Evolutionary conservation across 2,113 vertebrate genomes (phyloP).

Genomic region (Ailurus styani): DNA sequence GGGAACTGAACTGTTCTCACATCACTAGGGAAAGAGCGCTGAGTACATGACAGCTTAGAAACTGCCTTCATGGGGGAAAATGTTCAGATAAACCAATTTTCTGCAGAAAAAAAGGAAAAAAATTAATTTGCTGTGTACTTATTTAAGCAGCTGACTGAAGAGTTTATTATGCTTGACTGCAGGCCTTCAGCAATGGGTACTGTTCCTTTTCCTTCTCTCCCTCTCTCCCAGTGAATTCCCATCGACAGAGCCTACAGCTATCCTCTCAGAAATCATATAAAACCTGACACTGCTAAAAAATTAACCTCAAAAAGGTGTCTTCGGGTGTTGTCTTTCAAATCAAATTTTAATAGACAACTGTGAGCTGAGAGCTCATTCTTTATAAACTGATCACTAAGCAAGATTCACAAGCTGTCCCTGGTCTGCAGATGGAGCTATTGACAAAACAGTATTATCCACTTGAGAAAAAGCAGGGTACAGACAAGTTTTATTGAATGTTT

Average conservation of each 20-base stretch:
- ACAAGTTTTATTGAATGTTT: neutral
- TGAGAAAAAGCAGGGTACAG: slow-evolving; percentile 21
- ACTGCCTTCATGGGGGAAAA: slow-evolving; percentile 46
- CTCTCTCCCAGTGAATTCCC: slow-evolving; percentile 64
- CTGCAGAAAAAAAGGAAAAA: slow-evolving; percentile 38
- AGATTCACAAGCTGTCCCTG: slow-evolving; percentile 66
- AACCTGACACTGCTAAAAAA: slow-evolving; percentile 78
- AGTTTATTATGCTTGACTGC: slow-evolving; percentile 71
- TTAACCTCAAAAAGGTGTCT: slow-evolving; percentile 74
- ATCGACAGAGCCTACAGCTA: slow-evolving; percentile 75
- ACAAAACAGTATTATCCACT: slow-evolving; percentile 73
- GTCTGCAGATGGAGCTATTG: slow-evolving; percentile 86
- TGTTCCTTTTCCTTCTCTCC: slow-evolving; percentile 41
- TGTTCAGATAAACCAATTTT: slow-evolving; percentile 71
- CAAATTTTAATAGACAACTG: slow-evolving; percentile 77
- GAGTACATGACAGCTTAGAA: slow-evolving; percentile 52
- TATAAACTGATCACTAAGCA: neutral
- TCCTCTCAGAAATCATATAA: slow-evolving; percentile 77
- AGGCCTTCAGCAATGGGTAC: slow-evolving; percentile 57
- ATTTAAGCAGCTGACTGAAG: slow-evolving; percentile 75
- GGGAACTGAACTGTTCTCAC: neutral
- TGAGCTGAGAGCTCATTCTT: slow-evolving; percentile 39
- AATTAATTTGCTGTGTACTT: slow-evolving; percentile 71
- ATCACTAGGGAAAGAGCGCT: neutral
- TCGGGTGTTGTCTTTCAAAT: slow-evolving; percentile 74